Base-by-base conservation (phyloP, 2,113 vertebrate genomes). In the Chauna torquata region DNA sequence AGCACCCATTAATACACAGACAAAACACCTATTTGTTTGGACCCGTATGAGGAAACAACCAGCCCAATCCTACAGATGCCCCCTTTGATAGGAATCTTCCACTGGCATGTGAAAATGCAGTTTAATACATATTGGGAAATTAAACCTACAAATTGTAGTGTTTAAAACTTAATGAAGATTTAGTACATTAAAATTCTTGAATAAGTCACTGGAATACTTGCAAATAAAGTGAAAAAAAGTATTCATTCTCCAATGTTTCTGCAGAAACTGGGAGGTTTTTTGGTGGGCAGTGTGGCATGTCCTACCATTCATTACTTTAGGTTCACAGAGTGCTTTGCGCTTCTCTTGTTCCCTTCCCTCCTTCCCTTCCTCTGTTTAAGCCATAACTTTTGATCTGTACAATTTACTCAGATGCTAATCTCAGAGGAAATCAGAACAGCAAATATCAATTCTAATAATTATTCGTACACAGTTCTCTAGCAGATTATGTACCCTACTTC, bases 401-500 rank as follows among this genome's bases (percentile, higher is more conserved):
- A 45, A 19, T 90, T 59, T 87, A 77, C 54, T 82, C 5, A 1
- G 38, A 49, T 8, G 28, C 44, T 79, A 47, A 64, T 69, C 17
- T 76, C 25, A 36, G 44, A 70, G 58, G 72, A 92, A 84, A 59
- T 93, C 38, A 71, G n/a, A 87, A 38, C 44, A 76, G 59, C 50
- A 78, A 84, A 86, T 38, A 27, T 88, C 22, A 83, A 27, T n/a
- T 36, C 49, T 92, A 58, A 44, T 82, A 79, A 71, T 97, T 95
- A 86, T 94, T 90, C 92, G 62, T 88, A 62, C 32, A 52, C 49
- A 18, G 3, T 81, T 92, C 84, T 79, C 50, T 40, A n/a, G 1
- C 4, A 77, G 72, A 66, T 92, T 54, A 57, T 38, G 17, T 15
- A 57, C 50, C 36, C 44, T 74, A 23, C 88, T 90, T 82, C 72